Evolutionary conservation across 2,888 invertebrate species (phyloP).

Genomic region (Macrosiphum euphorbiae): DNA sequence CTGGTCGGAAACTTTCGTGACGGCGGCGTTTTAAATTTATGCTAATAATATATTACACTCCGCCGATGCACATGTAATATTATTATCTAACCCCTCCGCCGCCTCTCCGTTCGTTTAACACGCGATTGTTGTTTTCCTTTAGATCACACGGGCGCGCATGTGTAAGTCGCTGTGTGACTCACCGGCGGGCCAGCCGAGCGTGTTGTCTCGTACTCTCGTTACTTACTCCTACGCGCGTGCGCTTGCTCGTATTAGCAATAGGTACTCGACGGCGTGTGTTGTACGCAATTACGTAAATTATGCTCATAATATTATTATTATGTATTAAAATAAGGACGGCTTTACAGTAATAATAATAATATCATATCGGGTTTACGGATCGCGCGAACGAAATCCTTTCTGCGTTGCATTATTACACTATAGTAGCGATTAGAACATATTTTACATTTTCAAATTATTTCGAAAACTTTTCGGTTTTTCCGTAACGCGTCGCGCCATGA

Average conservation of each 20-base stretch:
- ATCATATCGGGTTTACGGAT: neutral
- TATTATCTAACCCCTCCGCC: conserved; percentile 34
- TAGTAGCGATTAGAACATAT: neutral
- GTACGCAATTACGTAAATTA: conserved; percentile 8
- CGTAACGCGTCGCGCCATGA: too few species aligned
- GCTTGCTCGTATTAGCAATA: neutral
- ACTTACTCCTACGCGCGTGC: conserved; percentile 16
- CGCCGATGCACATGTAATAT: conserved; percentile 15
- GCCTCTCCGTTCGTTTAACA: neutral
- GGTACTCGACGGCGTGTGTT: neutral
- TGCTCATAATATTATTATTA: neutral
- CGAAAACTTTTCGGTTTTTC: neutral
- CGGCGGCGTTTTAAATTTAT: conserved; percentile 1
- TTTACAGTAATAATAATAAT: neutral
- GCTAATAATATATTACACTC: conserved; percentile 11
- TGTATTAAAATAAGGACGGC: neutral
- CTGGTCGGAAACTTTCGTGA: conserved; percentile 6
- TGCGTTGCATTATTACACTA: neutral
- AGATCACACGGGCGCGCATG: neutral
- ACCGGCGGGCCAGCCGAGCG: conserved; percentile 20
- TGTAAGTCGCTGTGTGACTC: neutral
- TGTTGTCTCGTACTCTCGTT: neutral
- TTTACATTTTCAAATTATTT: neutral
- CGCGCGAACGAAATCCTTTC: neutral
- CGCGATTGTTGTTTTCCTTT: conserved; percentile 42